Conservation (phyloP, 2,797 vertebrate species). For the Sebastiscus tertius region DNA sequence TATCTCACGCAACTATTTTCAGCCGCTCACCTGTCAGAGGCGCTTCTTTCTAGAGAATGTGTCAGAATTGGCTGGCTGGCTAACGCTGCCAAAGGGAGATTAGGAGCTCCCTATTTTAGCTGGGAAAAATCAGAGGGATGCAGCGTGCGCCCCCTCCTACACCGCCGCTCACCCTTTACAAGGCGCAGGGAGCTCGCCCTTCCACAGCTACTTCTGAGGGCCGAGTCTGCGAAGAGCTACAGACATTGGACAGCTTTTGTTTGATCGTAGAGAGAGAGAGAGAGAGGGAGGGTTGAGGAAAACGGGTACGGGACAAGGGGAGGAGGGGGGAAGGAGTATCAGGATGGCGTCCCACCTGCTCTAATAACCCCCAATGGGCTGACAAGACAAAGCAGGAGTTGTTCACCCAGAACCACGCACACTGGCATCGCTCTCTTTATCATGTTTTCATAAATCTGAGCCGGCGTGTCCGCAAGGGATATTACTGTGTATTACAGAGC, state of each 20-base stretch:
- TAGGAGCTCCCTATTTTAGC: slow-evolving; percentile 85
- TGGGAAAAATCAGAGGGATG: slow-evolving; percentile 81
- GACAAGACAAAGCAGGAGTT: slow-evolving; percentile 58
- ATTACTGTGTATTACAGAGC: slow-evolving; percentile 48
- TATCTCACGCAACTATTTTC: slow-evolving; percentile 78
- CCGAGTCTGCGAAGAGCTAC: slow-evolving; percentile 35
- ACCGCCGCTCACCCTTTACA: slow-evolving; percentile 49
- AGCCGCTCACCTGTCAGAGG: slow-evolving; percentile 83
- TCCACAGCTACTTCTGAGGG: slow-evolving; percentile 52
- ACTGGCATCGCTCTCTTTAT: slow-evolving; percentile 50
- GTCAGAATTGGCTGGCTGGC: slow-evolving; percentile 81
- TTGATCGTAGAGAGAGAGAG: slow-evolving; percentile 3
- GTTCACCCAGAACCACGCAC: slow-evolving; percentile 38
- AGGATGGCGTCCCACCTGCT: slow-evolving; percentile 69
- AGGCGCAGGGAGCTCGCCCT: slow-evolving; percentile 48
- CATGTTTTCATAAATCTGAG: slow-evolving; percentile 60
- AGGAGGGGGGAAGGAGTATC: neutral
- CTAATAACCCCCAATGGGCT: slow-evolving; percentile 32
- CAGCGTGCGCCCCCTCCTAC: slow-evolving; percentile 4
- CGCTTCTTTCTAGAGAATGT: slow-evolving; percentile 83
- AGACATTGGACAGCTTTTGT: slow-evolving; percentile 35
- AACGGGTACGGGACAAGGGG: neutral
- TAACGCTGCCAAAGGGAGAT: slow-evolving; percentile 80
- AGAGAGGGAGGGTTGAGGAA: slow-evolving; percentile 4
- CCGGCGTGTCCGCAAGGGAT: slow-evolving; percentile 46